Evolutionary conservation across 2,797 vertebrate species (phyloP), one percentile per base, ranked within the genome.

Genomic region (Semaprochilodus insignis): DNA sequence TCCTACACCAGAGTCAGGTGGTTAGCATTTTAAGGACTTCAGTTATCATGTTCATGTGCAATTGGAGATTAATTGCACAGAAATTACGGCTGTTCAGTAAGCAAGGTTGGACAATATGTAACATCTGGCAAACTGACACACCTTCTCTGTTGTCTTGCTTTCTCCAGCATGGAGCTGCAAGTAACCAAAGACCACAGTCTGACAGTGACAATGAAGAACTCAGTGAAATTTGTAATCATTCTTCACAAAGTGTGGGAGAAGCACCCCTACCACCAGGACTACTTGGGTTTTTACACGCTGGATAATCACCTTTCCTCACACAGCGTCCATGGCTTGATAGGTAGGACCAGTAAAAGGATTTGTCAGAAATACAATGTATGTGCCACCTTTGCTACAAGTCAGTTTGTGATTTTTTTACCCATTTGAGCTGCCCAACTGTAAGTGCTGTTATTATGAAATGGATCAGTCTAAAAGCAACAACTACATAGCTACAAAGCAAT

Each of bases 271-370:
- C 95, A 96, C 74, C 93, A 90, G 77, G 93, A 97, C 87, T 98
- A 96, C 85, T 91, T 99, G 73, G 97, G 97, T 31, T 96, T 99
- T 77, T 99, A 99, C 70, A 96, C 93, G 3, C 1, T 97, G 82
- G 95, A 97, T 86, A 94, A 93, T 77, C 95, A 95, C 86, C 91
- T 90, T 66, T 86, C 98, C 63, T 97, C 97, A 74, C 57, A 89
- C n/a, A 91, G 89, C 40, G 97, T 96, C 25, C 96, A 97, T 27
- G 97, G 98, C 31, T 91, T 99, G 40, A 90, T 99, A 89, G 97
- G 98, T 99, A 97, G 74, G 88, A 81, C 75, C 27, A 36, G 0
- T 55, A 21, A 74, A 14, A 23, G 25, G 1, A 25, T 52, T 34
- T 57, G 25, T 31, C 17, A n/a, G 17, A 34, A n/a, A n/a, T n/a